Base-by-base conservation (phyloP, 2,888 invertebrate genomes). In the Tyria jacobaeae region DNA sequence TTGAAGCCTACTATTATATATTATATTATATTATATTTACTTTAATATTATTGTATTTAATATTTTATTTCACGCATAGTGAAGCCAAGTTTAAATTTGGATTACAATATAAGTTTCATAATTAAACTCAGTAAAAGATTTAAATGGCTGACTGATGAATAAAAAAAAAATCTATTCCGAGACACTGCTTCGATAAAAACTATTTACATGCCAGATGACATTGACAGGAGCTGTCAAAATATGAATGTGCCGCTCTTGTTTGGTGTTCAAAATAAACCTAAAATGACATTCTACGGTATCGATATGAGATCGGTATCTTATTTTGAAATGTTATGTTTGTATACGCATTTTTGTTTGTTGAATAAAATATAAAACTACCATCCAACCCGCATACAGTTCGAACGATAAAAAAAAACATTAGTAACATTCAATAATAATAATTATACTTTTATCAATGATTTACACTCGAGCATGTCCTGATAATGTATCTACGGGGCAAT, bases 191-290 rank as follows among this genome's bases (percentile, higher is more conserved):
- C 27, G 27, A 31, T 15, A 34, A 55, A 61, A 70, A 57, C 65
- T 66, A 57, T 72, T 68, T 64, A 68, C 63, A 70, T 63, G 44
- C 24, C 37, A 57, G 63, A 63, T 85, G 88, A 89, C 87, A 87
- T 76, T 89, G 89, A 89, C 89, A 86, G 81, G 73, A 50, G 76
- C 87, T 89, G 89, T 90, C 89, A 89, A 89, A 89, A 90, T 83
- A 87, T 68, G 70, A 80, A 84, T 83, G 77, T 68, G 78, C 85
- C 84, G 80, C 86, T 86, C 86, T 78, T 77, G 79, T 72, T 62
- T 69, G 75, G 59, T 74, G 71, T 74, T 74, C 76, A 74, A 70
- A 54, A 71, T 76, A 67, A 70, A 37, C 37, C 15, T 74, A 75
- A 70, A 73, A 68, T 71, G 73, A 70, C 63, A 54, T 68, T 25